A percentile compares a stretch with the other conserved stretches of the same genome.
These are phyloP conservation scores for Anniella stebbinsi DNA, from an alignment of 2,797 vertebrate species.

Conservation along the genomic window DNA sequence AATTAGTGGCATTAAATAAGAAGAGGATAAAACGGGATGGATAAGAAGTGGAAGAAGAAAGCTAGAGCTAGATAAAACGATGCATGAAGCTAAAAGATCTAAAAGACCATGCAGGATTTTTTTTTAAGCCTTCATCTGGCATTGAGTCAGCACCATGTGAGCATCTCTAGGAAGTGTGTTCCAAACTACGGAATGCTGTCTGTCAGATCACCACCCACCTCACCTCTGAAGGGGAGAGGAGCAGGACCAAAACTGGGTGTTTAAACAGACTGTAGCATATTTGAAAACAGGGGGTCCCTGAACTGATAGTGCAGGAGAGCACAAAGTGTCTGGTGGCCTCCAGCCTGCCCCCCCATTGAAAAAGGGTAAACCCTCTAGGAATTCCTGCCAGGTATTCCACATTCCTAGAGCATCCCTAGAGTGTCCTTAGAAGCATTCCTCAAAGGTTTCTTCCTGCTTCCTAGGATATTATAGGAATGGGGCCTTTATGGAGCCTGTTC, in stretches of 20 bases:
- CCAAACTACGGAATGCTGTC: neutral
- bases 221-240: neutral
- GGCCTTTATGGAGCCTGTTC: too few species aligned
- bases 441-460: too few species aligned
- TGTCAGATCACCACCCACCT: neutral
- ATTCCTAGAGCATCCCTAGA: too few species aligned
- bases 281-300: neutral
- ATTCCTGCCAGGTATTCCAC: too few species aligned
- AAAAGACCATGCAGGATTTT: neutral
- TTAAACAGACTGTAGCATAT: neutral
- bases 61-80: neutral
- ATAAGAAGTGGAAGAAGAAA: neutral
- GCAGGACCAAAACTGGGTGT: neutral
- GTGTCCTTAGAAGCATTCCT: too few species aligned
- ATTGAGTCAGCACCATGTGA: neutral
- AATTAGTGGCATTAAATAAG: slow-evolving; percentile 10
- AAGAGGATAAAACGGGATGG: neutral
- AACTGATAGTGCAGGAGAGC: neutral
- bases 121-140: neutral
- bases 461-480: too few species aligned
- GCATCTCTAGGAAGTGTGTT: too few species aligned
- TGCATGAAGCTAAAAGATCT: neutral
- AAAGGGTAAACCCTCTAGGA: too few species aligned
- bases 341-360: too few species aligned
- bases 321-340: too few species aligned